Evolutionary conservation across 2,797 vertebrate genomes (phyloP).

Genomic region (Lycodopsis pacificus): DNA sequence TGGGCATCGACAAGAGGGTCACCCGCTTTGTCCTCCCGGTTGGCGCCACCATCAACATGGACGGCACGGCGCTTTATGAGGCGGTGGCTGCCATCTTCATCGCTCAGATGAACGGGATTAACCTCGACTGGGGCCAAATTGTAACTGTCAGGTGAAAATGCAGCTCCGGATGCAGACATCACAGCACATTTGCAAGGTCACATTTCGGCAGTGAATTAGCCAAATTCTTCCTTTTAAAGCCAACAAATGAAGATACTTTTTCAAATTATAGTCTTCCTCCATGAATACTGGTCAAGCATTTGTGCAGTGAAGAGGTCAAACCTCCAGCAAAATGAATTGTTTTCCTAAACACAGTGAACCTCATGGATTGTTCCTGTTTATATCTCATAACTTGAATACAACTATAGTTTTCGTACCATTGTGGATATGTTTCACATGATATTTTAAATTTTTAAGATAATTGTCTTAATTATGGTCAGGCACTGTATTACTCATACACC

Average conservation of each 20-base stretch:
- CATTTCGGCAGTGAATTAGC: neutral
- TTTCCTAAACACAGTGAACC: neutral
- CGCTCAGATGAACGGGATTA: slow-evolving; percentile 97
- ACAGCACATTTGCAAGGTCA: neutral
- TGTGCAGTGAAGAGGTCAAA: neutral
- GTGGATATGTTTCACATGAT: neutral
- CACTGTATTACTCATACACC: neutral
- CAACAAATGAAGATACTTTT: neutral
- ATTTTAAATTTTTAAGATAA: no score
- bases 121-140: slow-evolving; percentile 94
- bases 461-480: neutral
- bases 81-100: slow-evolving; percentile 99
- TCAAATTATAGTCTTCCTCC: neutral
- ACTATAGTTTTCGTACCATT: neutral
- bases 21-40: slow-evolving; percentile 98
- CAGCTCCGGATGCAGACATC: neutral
- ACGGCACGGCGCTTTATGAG: slow-evolving; percentile 98
- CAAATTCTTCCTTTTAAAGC: neutral
- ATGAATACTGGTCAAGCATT: neutral
- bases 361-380: neutral
- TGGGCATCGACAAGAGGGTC: slow-evolving; percentile 97
- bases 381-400: neutral
- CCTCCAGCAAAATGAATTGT: neutral
- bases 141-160: slow-evolving; percentile 93
- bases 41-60: slow-evolving; percentile 99